phyloP scores from a whole-genome alignment of 1,140 invertebrate species.

The Drosophila pseudoananassae region DNA sequence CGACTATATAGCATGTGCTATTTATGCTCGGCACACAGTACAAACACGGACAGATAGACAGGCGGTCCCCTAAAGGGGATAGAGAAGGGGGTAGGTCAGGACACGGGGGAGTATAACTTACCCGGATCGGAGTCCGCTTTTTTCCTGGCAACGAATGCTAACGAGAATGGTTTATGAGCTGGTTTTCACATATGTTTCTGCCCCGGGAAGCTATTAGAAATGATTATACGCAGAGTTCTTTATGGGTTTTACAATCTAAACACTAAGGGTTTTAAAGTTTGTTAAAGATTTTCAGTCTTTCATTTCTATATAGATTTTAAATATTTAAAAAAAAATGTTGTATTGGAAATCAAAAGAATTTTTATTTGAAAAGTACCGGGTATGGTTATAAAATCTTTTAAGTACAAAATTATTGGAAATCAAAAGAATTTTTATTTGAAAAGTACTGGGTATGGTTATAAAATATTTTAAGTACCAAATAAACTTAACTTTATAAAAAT shows the following conservation, averaged over 20 bases:
- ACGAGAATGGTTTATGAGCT: conserved; percentile 32
- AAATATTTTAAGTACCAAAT: no score
- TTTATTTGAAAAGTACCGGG: no score
- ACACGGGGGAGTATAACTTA: conserved; percentile 39
- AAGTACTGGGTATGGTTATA: no score
- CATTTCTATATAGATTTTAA: neutral
- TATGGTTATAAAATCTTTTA: no score
- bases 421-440: no score
- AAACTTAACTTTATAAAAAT: no score
- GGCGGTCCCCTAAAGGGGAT: neutral
- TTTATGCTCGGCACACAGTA: conserved; percentile 53
- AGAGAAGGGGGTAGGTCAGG: neutral
- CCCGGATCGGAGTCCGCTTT: conserved; percentile 17
- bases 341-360: no score
- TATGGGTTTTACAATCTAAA: neutral
- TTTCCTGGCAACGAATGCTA: conserved; percentile 10
- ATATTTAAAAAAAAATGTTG: no score
- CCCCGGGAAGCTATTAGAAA: neutral
- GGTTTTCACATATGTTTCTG: conserved; percentile 3
- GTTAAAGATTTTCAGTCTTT: neutral
- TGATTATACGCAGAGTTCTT: neutral
- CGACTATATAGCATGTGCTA: conserved; percentile 52
- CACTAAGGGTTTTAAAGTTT: neutral
- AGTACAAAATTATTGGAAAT: no score
- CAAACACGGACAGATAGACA: conserved; percentile 33